Evolutionary conservation across 2,113 vertebrate species (phyloP).

Genomic region (Thunnus thynnus): DNA sequence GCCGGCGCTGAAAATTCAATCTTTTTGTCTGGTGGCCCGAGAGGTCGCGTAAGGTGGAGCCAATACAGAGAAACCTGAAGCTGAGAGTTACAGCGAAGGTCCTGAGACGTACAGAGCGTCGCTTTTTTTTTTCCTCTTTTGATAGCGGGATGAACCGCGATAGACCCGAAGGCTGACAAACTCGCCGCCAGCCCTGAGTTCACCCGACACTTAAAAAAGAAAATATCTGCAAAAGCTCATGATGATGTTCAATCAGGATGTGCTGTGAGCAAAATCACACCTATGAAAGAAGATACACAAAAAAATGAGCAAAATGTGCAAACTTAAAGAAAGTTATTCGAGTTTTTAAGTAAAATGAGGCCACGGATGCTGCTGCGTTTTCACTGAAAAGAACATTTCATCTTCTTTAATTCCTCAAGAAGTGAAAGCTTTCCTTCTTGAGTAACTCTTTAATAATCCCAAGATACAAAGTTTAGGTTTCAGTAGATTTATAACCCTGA

Average conservation of each 20-base stretch:
- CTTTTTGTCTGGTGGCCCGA: constrained; percentile 45
- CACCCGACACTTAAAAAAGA: neutral
- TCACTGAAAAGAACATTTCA: too few relatives aligned
- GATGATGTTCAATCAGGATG: neutral
- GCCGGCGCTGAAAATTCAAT: constrained; percentile 40
- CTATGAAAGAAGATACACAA: neutral
- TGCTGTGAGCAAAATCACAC: neutral
- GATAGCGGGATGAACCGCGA: neutral
- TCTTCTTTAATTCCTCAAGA: neutral
- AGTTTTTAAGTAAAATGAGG: neutral
- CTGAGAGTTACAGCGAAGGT: constrained; percentile 3
- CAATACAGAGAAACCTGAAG: constrained; percentile 16
- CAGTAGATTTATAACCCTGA: neutral
- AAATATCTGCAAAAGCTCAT: too few relatives aligned
- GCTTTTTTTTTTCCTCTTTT: neutral
- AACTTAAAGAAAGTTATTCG: neutral
- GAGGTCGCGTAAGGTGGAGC: constrained; percentile 43
- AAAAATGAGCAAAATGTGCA: too few relatives aligned
- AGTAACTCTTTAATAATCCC: neutral
- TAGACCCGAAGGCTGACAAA: constrained; percentile 4
- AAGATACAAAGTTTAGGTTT: neutral
- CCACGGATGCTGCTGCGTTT: too few relatives aligned
- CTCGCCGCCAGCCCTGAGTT: neutral
- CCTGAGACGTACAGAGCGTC: neutral
- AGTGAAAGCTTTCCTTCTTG: neutral